These are phyloP conservation scores for Bos javanicus DNA, from an alignment of 2,113 vertebrate species.

Conservation along the genomic window DNA sequence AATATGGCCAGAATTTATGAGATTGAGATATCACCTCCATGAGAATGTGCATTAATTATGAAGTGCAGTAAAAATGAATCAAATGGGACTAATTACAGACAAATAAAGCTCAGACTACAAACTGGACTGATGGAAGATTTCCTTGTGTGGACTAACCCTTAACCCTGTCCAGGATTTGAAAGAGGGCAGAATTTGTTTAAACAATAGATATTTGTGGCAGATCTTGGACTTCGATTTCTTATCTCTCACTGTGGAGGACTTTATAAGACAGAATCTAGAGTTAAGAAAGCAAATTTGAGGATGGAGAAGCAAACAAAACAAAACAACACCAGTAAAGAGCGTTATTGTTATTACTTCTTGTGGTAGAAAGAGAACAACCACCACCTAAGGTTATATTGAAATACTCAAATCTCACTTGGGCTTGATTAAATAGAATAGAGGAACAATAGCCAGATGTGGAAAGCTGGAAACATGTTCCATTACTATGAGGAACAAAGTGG, in stretches of 20 bases:
- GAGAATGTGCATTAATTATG: background rate
- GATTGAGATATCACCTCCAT: background rate
- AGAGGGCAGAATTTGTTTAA: background rate
- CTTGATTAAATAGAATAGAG: background rate
- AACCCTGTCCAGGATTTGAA: background rate
- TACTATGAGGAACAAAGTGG: background rate
- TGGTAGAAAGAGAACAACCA: background rate
- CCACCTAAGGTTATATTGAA: background rate
- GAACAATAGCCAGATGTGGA: background rate
- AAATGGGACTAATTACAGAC: background rate
- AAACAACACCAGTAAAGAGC: background rate
- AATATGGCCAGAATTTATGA: background rate
- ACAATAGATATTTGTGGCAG: background rate
- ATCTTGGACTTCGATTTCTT: background rate
- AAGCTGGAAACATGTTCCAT: background rate
- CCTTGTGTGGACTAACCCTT: background rate
- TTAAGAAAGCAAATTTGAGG: background rate
- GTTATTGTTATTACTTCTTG: background rate
- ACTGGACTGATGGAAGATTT: background rate
- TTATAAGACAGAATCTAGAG: background rate
- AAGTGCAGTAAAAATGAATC: background rate
- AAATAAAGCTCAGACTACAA: background rate
- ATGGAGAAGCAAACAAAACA: background rate
- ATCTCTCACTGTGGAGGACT: background rate
- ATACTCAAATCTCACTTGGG: background rate